phyloP scores from a whole-genome alignment of 23 tunicate genomes.

The Trididemnum miniatum region DNA sequence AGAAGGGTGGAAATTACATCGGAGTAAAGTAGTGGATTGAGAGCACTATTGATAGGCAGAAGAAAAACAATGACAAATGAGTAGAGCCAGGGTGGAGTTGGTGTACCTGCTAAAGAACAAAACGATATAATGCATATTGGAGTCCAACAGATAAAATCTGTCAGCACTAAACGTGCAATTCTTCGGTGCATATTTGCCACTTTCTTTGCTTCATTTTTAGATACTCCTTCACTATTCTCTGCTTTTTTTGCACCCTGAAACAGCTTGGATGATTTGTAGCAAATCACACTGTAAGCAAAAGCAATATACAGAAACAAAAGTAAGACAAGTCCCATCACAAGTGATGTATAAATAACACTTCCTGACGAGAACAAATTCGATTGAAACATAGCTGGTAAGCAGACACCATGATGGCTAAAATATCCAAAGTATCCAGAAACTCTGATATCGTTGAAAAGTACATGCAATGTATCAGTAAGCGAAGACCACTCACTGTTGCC shows the following conservation, averaged over 20 bases:
- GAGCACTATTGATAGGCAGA: constrained; percentile 56
- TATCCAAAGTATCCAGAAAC: constrained; percentile 40
- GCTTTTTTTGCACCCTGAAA: neutral
- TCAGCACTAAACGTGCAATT: constrained; percentile 34
- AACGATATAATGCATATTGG: constrained; percentile 43
- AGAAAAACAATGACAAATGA: constrained; percentile 54
- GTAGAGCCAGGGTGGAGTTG: constrained; percentile 46
- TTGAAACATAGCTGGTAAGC: constrained; percentile 34
- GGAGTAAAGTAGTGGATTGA: constrained; percentile 45
- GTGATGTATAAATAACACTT: constrained; percentile 1
- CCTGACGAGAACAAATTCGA: neutral
- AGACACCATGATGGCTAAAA: constrained; percentile 47
- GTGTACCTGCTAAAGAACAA: constrained; percentile 24
- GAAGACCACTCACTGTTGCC: neutral
- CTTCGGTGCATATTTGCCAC: constrained; percentile 30
- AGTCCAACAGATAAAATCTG: constrained; percentile 57
- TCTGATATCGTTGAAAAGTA: neutral
- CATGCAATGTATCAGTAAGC: neutral
- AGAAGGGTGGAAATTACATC: constrained; percentile 20
- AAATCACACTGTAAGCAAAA: constrained; percentile 34
- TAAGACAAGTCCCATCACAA: constrained; percentile 30
- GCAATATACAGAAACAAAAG: constrained; percentile 34
- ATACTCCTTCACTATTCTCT: neutral
- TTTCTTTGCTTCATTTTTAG: neutral
- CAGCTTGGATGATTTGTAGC: neutral